Evolutionary conservation across 2,888 invertebrate species (phyloP).

Genomic region (Lithosia quadra): DNA sequence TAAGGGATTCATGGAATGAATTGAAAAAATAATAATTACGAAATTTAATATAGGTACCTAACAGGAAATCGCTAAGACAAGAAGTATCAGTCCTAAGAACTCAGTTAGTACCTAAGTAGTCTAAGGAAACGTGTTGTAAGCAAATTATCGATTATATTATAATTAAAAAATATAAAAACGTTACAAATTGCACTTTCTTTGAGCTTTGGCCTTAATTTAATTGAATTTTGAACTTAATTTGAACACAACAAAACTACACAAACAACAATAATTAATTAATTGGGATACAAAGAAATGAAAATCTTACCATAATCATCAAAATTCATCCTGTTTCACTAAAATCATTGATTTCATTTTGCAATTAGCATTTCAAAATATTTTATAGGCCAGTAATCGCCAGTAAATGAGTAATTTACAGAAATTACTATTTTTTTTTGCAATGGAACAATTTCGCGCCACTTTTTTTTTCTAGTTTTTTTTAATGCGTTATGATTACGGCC

Average conservation of each 20-base stretch:
- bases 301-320: conserved; percentile 68
- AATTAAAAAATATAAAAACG: too few relatives aligned
- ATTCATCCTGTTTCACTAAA: conserved; percentile 58
- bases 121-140: too few relatives aligned
- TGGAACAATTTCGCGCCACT: conserved; percentile 13
- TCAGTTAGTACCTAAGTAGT: too few relatives aligned
- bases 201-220: not conserved
- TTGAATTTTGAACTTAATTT: not conserved
- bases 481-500: not conserved
- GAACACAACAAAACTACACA: not conserved
- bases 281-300: not conserved
- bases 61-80: too few relatives aligned
- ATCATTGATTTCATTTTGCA: conserved; percentile 9
- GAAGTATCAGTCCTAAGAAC: too few relatives aligned
- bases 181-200: not conserved
- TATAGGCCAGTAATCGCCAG: too few relatives aligned
- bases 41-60: too few relatives aligned
- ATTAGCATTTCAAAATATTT: conserved; percentile 9
- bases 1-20: too few relatives aligned
- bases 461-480: conserved; percentile 13
- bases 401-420: not conserved
- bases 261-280: not conserved
- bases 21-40: too few relatives aligned
- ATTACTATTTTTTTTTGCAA: conserved; percentile 10
- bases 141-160: too few relatives aligned